phyloP scores from a whole-genome alignment of 2,888 invertebrate species.

The Dinocampus coccinellae region DNA sequence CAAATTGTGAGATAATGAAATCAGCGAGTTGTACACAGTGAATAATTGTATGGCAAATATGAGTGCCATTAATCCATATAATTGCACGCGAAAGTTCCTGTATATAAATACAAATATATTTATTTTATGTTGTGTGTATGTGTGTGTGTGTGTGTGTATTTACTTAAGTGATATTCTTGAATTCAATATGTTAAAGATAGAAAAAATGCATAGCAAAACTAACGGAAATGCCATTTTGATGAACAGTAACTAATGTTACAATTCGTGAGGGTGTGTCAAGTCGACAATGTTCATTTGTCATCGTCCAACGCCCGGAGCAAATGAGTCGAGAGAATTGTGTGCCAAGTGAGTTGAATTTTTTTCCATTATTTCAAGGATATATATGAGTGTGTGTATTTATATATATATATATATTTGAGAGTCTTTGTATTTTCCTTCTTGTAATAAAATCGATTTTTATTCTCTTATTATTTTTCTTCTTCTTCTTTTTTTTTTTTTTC shows the following conservation, averaged over 20 bases:
- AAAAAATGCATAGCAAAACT: conserved; percentile 29
- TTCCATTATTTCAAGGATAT: background rate
- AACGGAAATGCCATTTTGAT: conserved; percentile 37
- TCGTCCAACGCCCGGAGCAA: conserved; percentile 25
- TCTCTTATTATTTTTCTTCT: no score
- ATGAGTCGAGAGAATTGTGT: conserved; percentile 8
- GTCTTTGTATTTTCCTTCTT: no score
- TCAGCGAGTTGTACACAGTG: conserved; percentile 14
- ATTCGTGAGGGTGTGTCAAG: conserved; percentile 36
- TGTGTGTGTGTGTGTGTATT: background rate
- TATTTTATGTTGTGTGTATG: conserved; percentile 8
- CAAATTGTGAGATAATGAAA: conserved; percentile 16
- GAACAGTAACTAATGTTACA: conserved; percentile 34
- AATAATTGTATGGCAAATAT: conserved; percentile 24
- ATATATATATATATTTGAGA: no score
- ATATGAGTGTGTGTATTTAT: no score
- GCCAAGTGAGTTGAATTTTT: background rate
- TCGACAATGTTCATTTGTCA: conserved; percentile 36
- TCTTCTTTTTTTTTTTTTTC: no score
- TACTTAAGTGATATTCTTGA: background rate
- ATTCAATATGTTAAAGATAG: conserved; percentile 2
- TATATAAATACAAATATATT: conserved; percentile 15
- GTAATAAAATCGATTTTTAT: no score
- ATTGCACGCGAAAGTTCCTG: conserved; percentile 24
- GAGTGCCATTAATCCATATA: conserved; percentile 28